Evolutionary conservation across 2,888 invertebrate species (phyloP).

Genomic region (Cryptus viduatorius): DNA sequence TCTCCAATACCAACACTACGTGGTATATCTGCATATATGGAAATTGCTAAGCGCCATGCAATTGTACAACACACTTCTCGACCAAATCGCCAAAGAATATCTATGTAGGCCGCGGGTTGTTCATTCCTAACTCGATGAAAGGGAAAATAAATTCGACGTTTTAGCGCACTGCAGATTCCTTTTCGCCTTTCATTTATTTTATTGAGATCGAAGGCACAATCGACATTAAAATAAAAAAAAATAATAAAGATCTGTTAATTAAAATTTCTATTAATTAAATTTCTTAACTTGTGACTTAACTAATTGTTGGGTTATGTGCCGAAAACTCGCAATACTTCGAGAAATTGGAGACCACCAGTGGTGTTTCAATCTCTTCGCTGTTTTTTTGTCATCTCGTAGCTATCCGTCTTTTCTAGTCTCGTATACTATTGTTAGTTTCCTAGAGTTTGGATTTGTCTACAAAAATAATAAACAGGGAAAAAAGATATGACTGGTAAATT

Average conservation of each 20-base stretch:
- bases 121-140: not conserved
- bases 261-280: too few relatives aligned
- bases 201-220: not conserved
- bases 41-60: conserved; percentile 31
- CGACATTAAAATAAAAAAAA: too few relatives aligned
- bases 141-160: not conserved
- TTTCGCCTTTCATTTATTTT: not conserved
- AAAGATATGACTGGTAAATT: too few relatives aligned
- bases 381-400: not conserved
- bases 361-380: not conserved
- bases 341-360: too few relatives aligned
- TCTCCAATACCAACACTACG: conserved; percentile 3
- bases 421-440: not conserved
- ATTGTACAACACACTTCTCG: conserved; percentile 19
- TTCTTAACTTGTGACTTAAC: too few relatives aligned
- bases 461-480: not conserved
- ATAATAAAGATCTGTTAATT: too few relatives aligned
- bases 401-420: not conserved
- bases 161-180: not conserved
- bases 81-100: conserved; percentile 28
- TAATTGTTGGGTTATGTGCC: too few relatives aligned
- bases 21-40: conserved; percentile 48
- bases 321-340: too few relatives aligned
- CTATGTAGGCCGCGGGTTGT: conserved; percentile 1
- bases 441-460: not conserved